Evolutionary conservation across 2,113 vertebrate genomes (phyloP).

Genomic region (Proterorhinus semilunaris): DNA sequence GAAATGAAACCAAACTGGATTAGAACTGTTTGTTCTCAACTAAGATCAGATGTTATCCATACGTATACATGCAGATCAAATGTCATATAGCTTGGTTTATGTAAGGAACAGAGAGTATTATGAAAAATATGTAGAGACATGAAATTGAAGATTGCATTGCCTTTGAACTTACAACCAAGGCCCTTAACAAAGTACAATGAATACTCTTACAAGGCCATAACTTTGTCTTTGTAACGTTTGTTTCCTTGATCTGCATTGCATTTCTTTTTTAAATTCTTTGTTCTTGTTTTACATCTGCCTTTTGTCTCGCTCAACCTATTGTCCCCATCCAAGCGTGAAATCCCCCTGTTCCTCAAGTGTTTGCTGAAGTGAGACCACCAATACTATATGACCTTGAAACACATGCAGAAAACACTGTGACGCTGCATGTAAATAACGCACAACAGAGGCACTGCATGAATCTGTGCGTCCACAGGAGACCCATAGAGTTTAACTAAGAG

Average conservation of each 20-base stretch:
- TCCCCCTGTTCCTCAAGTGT: not conserved
- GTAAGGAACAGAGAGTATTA: not conserved
- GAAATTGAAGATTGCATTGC: not conserved
- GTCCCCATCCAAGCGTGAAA: not conserved
- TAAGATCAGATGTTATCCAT: not conserved
- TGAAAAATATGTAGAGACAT: not conserved
- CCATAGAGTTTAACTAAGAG: not conserved
- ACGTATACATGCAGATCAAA: not conserved
- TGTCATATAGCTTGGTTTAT: not conserved
- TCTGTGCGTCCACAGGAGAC: not conserved
- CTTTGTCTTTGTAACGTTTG: conserved; percentile 24
- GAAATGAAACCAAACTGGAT: not conserved
- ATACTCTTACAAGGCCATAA: conserved; percentile 3
- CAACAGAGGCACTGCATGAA: not conserved
- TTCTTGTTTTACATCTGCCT: conserved; percentile 13
- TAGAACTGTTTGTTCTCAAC: not conserved
- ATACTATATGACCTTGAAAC: conserved; percentile 17
- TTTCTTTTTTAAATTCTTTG: conserved; percentile 25
- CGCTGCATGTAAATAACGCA: conserved; percentile 25
- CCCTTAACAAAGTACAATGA: conserved; percentile 2
- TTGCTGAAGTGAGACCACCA: not conserved
- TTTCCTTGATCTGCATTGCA: conserved; percentile 15
- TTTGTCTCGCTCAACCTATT: not conserved
- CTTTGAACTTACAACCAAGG: not conserved
- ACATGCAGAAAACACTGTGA: conserved; percentile 7